Evolutionary conservation across 2,888 invertebrate genomes (phyloP), one percentile per base, ranked within the genome.

Genomic region (Acanthosepion pharaonis): DNA sequence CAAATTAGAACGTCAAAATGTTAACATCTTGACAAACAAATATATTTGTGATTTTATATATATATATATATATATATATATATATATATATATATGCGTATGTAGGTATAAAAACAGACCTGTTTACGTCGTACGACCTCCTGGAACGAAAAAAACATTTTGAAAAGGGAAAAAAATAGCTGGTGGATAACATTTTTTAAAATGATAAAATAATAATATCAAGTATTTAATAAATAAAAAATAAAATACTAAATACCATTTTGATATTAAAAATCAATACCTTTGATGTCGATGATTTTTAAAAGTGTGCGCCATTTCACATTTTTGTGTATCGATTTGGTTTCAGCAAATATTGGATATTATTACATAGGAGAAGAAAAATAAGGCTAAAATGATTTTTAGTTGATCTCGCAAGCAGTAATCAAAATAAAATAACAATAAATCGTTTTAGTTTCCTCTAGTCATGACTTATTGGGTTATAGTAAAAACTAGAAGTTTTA

Each of bases 301-400:
- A 59, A 59, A 59, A 8, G 78, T 78, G 78, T 78, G 33, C 78
- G 78, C 33, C 78, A 23, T 78, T 78, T 33, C 78, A 33, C 33
- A 33, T 78, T 33, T 33, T 11, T 78, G 78, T 78, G 78, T 78
- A 78, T 78, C n/a, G 78, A 78, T 78, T 78, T 78, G n/a, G n/a
- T 59, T 78, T 78, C 11, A n/a, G 78, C 78, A 78, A 78, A 78
- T 78, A 78, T 78, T 78, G 78, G 78, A 78, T n/a, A 78, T 78
- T 33, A 78, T 78, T n/a, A n/a, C 78, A 78, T 78, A 78, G 11
- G 78, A 78, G n/a, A 6, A 78, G 28, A 78, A 33, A 78, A 78
- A 78, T 78, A n/a, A 78, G 28, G n/a, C 8, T 64, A 8, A 59
- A 64, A 8, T 9, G 25, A 28, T 28, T 78, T 33, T 18, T 78